These are phyloP conservation scores for Brassicogethes aeneus DNA, from an alignment of 2,888 invertebrate genomes.

Conservation along the genomic window DNA sequence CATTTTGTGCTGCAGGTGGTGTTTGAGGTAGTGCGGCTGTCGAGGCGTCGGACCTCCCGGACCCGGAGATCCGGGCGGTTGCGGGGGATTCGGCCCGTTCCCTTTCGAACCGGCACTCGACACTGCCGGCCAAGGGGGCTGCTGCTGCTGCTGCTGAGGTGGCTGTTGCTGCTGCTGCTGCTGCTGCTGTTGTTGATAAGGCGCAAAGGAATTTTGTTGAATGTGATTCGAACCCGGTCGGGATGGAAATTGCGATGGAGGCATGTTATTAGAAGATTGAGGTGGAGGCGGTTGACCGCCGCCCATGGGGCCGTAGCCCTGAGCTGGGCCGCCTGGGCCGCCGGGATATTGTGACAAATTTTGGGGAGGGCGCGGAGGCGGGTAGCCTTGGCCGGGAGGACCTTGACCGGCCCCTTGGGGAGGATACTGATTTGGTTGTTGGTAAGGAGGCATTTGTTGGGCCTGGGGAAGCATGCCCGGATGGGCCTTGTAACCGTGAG, in stretches of 20 bases:
- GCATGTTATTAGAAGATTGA: slow-evolving; percentile 35
- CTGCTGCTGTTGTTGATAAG: slow-evolving; percentile 31
- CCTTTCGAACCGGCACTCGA: slow-evolving; percentile 20
- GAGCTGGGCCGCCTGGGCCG: slow-evolving; percentile 23
- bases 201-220: slow-evolving; percentile 38
- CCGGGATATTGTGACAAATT: slow-evolving; percentile 46
- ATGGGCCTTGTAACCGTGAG: slow-evolving; percentile 52
- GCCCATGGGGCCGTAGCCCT: slow-evolving; percentile 48
- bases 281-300: slow-evolving; percentile 31
- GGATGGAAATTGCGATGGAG: slow-evolving; percentile 45
- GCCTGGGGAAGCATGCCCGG: slow-evolving; percentile 40
- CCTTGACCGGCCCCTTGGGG: slow-evolving; percentile 45
- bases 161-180: slow-evolving; percentile 25
- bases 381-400: slow-evolving; percentile 44
- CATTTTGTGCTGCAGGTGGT: slow-evolving; percentile 64
- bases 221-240: slow-evolving; percentile 50
- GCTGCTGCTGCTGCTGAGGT: slow-evolving; percentile 8
- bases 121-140: slow-evolving; percentile 14
- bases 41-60: slow-evolving; percentile 45
- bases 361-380: slow-evolving; percentile 39
- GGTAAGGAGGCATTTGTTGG: slow-evolving; percentile 49
- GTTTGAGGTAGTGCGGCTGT: slow-evolving; percentile 58
- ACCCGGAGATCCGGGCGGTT: slow-evolving; percentile 40
- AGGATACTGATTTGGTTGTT: slow-evolving; percentile 41
- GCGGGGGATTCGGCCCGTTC: slow-evolving; percentile 29